Percentiles rank a stretch among this genome's conserved stretches.
Conservation (phyloP, 2,113 vertebrate species). For the Brachypodius melanocephalos region DNA sequence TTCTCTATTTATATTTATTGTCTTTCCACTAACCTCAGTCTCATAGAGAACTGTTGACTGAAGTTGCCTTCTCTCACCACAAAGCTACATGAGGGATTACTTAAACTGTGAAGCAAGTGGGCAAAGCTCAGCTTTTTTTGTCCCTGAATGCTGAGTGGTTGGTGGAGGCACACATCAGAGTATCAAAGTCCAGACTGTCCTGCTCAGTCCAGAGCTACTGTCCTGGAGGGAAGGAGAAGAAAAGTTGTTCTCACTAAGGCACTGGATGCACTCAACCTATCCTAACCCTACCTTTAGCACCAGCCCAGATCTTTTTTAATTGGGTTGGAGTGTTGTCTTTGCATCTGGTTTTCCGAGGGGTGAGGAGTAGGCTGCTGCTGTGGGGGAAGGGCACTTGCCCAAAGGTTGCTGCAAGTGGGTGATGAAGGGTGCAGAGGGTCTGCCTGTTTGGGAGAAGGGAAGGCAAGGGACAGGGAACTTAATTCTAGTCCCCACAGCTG, state of each 20-base stretch:
- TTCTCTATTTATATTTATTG: constrained; percentile 20
- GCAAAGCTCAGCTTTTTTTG: background rate
- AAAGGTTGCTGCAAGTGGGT: background rate
- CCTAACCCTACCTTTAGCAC: background rate
- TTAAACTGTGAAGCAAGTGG: background rate
- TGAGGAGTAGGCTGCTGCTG: background rate
- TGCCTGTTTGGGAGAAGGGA: background rate
- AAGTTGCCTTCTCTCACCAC: constrained; percentile 22
- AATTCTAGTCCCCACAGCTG: background rate
- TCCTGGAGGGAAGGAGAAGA: background rate
- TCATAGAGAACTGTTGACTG: constrained; percentile 16
- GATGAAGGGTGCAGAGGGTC: background rate
- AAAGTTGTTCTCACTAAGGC: background rate
- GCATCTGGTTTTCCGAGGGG: background rate
- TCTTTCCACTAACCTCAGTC: constrained; percentile 28
- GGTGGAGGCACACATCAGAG: background rate
- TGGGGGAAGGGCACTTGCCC: background rate
- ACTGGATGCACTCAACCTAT: background rate
- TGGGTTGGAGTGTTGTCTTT: background rate
- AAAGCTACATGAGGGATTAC: constrained; percentile 8
- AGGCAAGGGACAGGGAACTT: accelerated
- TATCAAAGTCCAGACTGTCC: background rate
- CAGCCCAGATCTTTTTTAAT: background rate
- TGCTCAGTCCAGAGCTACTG: background rate
- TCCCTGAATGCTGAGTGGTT: background rate